Evolutionary conservation across 2,797 vertebrate genomes (phyloP).

Genomic region (Mionectes olivaceus): DNA sequence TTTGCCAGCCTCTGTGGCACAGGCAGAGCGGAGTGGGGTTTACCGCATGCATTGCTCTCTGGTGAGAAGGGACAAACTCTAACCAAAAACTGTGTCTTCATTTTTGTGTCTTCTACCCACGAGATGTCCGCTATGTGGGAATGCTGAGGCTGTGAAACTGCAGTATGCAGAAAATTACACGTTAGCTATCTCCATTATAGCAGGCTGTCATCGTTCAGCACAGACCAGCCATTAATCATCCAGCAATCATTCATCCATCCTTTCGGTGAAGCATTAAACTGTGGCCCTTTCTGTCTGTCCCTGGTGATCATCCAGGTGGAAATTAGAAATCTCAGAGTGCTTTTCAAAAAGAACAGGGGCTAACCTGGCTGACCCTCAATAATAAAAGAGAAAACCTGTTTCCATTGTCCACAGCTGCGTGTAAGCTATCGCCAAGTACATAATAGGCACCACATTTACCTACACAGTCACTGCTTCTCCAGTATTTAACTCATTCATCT

Average conservation of each 20-base stretch:
- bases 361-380: constrained; percentile 59
- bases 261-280: constrained; percentile 67
- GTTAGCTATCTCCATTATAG: constrained; percentile 66
- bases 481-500: constrained; percentile 56
- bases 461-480: constrained; percentile 8
- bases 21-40: fast-evolving
- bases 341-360: constrained; percentile 67
- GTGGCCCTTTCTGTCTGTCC: constrained; percentile 67
- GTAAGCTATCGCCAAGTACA: constrained; percentile 22
- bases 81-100: not conserved
- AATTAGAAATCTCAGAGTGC: constrained; percentile 76
- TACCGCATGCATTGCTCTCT: not conserved
- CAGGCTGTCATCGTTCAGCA: constrained; percentile 67
- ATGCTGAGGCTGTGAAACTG: constrained; percentile 20
- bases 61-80: not conserved
- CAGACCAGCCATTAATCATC: constrained; percentile 73
- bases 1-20: not conserved
- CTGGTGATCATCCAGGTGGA: constrained; percentile 73
- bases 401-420: constrained; percentile 67
- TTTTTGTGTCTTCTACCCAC: not conserved
- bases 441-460: constrained; percentile 56
- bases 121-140: not conserved
- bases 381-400: constrained; percentile 65
- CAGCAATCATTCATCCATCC: constrained; percentile 70
- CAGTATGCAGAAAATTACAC: constrained; percentile 46